Evolutionary conservation across 2,888 invertebrate species (phyloP), one percentile per base, ranked within the genome.

Genomic region (Tinea pellionella): DNA sequence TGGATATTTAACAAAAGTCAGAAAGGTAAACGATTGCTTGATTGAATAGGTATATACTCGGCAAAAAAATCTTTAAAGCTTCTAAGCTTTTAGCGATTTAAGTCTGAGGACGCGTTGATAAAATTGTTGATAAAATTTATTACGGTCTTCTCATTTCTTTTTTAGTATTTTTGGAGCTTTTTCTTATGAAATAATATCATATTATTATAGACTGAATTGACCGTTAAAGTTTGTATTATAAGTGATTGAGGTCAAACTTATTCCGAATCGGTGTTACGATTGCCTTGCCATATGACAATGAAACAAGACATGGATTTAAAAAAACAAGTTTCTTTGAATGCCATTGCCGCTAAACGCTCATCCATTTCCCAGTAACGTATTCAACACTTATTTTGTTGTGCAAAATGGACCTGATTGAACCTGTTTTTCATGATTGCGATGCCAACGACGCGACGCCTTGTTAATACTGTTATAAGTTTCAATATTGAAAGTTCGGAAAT

Each of bases 11-110:
- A 55, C 47, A 29, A 55, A 47, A 16, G 55, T 32, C 57, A 57
- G 19, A 30, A 32, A 57, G 12, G 55, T 55, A 55, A 55, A 24
- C n/a, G 18, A 19, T 55, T 55, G 29, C 55, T 55, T 55, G 55
- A 55, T 55, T 55, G 55, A 55, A 55, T 4, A 24, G 55, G 18
- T 55, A 19, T 24, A 19, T 15, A 2, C 9, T 9, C 9, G 11
- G 37, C 9, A 9, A 37, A 9, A 37, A 37, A 13, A 47, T 47
- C 47, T 13, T 47, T 47, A 47, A 47, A 47, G 47, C n/a, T 12
- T 30, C 9, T 37, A 37, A 37, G 37, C 9, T 12, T n/a, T n/a
- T n/a, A 12, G 9, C 2, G 37, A 37, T 37, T 37, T 37, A 37
- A 37, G 4, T 12, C 37, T 37, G 11, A 12, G 9, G 37, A 37